phyloP scores from a whole-genome alignment of 2,888 invertebrate species.

The Lissonota sp. region DNA sequence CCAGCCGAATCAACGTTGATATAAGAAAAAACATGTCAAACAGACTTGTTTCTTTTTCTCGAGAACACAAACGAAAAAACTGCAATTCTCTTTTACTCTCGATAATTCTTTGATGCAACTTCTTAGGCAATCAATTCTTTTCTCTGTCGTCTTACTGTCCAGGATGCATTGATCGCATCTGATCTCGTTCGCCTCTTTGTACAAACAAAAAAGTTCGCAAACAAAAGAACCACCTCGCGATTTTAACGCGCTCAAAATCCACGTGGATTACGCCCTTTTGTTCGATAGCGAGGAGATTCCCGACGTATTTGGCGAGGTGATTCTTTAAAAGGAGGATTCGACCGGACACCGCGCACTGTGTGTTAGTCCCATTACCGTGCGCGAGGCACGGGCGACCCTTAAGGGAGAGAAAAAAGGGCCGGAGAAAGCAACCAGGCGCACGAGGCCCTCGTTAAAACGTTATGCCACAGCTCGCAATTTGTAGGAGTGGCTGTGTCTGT shows the following conservation, averaged over 20 bases:
- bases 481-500: constrained; percentile 67
- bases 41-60: too few species aligned
- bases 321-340: constrained; percentile 63
- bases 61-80: too few species aligned
- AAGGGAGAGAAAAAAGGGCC: constrained; percentile 57
- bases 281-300: too few species aligned
- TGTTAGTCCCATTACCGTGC: constrained; percentile 56
- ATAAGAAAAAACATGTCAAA: too few species aligned
- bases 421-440: constrained; percentile 39
- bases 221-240: too few species aligned
- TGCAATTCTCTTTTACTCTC: background rate
- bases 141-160: constrained; percentile 19
- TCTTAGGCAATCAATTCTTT: constrained; percentile 33
- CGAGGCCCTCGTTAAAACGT: constrained; percentile 77
- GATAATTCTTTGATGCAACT: constrained; percentile 26
- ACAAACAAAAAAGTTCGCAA: too few species aligned
- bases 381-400: constrained; percentile 58
- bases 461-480: constrained; percentile 76
- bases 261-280: too few species aligned
- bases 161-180: constrained; percentile 35
- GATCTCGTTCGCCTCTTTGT: background rate
- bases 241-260: too few species aligned
- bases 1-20: too few species aligned
- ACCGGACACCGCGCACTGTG: constrained; percentile 38
- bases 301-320: constrained; percentile 55